Evolutionary conservation across 2,888 invertebrate species (phyloP), one percentile per base, ranked within the genome.

Genomic region (Chrysopilus asiliformis): DNA sequence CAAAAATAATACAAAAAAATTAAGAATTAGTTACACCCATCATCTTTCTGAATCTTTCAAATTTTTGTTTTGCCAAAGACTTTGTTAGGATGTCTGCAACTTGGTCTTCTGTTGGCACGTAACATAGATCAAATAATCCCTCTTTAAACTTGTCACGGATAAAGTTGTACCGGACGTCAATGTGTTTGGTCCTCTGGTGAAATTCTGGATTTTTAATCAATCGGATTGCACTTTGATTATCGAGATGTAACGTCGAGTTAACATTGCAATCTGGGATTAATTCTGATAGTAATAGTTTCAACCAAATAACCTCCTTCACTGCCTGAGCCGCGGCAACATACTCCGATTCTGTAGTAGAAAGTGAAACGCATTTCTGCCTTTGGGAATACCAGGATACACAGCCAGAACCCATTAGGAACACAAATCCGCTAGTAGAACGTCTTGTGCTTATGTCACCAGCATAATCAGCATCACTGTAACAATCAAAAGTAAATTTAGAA

Each of bases 281-380:
- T 16, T 6, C 24, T 7, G 20, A 24, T 10, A 12, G 4, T 7
- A 38, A 13, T 13, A 24, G 20, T 10, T 38, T 31, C 10, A 39
- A 25, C 36, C 39, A 42, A 16, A 39, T 25, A 15, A 48, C 22
- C 39, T 49, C 48, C 29, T 45, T 43, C 7, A 41, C 34, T 7
- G 43, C 41, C 24, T 45, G 30, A 13, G 41, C 30, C 9, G 47
- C 47, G 5, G 49, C 48, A 4, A 50, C 37, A 34, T 43, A 45
- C 33, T 49, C 49, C 6, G 49, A 43, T 31, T 50, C 49, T 3
- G 45, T 47, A 1, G 48, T 47, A 4, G 46, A 50, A 7, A 45
- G 38, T 5, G 48, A 37, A 3, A 50, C 48, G 8, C 41, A 36
- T 26, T 42, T 42, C 38, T 50, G 52, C 14, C 40, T 38, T 32